These are phyloP conservation scores for Drosophila guanche DNA, from an alignment of 1,140 invertebrate species.

Conservation along the genomic window DNA sequence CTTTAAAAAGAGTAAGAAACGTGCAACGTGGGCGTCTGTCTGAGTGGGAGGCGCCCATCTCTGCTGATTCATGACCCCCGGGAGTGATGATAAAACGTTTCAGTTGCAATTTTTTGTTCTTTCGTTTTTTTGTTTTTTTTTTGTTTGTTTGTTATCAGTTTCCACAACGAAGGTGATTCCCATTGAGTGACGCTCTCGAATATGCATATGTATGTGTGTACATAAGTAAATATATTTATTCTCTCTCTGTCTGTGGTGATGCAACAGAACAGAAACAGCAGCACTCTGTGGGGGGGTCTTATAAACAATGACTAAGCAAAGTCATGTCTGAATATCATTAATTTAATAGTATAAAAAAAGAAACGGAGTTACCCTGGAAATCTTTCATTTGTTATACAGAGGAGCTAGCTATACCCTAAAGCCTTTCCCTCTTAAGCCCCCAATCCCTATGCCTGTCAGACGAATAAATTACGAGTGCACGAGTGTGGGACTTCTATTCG, in stretches of 20 bases:
- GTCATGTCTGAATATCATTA: not conserved
- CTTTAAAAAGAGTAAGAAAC: not conserved
- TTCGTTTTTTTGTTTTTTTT: not conserved
- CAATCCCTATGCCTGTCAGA: no score
- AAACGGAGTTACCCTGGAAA: no score
- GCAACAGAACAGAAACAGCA: slow-evolving; percentile 1
- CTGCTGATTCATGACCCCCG: no score
- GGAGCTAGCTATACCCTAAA: no score
- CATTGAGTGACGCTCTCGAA: not conserved
- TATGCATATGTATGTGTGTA: not conserved
- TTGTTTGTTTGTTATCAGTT: not conserved
- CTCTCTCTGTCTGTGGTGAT: slow-evolving; percentile 2
- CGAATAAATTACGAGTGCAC: no score
- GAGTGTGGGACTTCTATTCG: no score
- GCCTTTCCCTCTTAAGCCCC: no score
- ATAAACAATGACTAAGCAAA: slow-evolving; percentile 10
- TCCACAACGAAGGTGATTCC: not conserved
- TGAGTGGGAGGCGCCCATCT: no score
- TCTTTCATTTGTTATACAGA: no score
- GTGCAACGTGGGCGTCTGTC: slow-evolving; percentile 5
- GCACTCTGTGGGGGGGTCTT: not conserved
- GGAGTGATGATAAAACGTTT: not conserved
- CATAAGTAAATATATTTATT: slow-evolving; percentile 1
- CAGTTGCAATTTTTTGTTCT: not conserved
- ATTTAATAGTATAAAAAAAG: not conserved